phyloP scores from a whole-genome alignment of 2,888 invertebrate species.

The Fragum fragum region DNA sequence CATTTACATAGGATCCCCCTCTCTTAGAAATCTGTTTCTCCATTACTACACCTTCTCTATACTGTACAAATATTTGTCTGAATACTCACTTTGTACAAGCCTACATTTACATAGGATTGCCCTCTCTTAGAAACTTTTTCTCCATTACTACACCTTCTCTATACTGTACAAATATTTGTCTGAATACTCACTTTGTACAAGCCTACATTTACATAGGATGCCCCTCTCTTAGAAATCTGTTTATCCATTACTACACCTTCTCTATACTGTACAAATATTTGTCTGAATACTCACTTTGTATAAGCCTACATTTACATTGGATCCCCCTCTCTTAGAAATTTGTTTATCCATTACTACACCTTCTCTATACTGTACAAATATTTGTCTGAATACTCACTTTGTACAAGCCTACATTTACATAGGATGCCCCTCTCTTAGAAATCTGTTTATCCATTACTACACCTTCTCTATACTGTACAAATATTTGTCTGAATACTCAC shows the following conservation, averaged over 20 bases:
- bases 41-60: conserved; percentile 90
- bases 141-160: conserved; percentile 89
- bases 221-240: conserved; percentile 88
- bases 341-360: too few relatives aligned
- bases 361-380: conserved; percentile 93
- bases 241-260: conserved; percentile 88
- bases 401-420: background rate
- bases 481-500: too few relatives aligned
- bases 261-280: conserved; percentile 92
- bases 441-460: too few relatives aligned
- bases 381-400: too few relatives aligned
- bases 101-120: conserved; percentile 88
- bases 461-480: too few relatives aligned
- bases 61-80: conserved; percentile 93
- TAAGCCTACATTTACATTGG: background rate
- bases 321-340: background rate
- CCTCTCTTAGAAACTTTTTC: conserved; percentile 89
- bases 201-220: conserved; percentile 89
- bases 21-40: conserved; percentile 90
- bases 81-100: conserved; percentile 86
- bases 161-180: conserved; percentile 93
- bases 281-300: background rate
- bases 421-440: background rate
- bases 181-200: conserved; percentile 85
- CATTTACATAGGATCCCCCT: conserved; percentile 94